These are phyloP conservation scores for Rhogogaster chlorosoma DNA, from an alignment of 2,888 invertebrate genomes.

Conservation along the genomic window DNA sequence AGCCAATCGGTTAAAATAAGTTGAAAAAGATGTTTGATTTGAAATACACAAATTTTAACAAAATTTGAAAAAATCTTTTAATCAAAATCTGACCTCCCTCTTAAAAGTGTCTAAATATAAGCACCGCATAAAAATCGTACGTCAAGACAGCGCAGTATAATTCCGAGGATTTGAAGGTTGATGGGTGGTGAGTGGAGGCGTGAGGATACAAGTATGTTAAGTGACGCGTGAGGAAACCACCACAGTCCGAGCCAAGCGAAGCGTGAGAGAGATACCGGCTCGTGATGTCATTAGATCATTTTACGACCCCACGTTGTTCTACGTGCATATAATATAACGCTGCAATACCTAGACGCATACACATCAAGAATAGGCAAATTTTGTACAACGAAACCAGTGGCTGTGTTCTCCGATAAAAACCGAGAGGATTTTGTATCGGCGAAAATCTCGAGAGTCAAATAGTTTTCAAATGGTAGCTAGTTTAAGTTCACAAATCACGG, in stretches of 20 bases:
- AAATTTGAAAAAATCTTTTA: neutral
- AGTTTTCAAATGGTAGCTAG: neutral
- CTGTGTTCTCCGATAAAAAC: slow-evolving; percentile 6
- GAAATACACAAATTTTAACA: neutral
- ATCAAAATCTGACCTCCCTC: neutral
- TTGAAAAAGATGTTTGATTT: neutral
- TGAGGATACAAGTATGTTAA: slow-evolving; percentile 68
- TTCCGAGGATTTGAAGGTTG: slow-evolving; percentile 67
- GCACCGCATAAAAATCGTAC: slow-evolving; percentile 1
- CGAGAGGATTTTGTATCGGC: neutral
- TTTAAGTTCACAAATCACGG: neutral
- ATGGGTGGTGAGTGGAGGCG: slow-evolving; percentile 56
- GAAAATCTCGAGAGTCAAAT: neutral
- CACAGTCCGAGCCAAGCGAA: slow-evolving; percentile 74
- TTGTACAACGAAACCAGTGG: neutral
- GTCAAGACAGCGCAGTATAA: slow-evolving; percentile 43
- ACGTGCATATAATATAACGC: neutral
- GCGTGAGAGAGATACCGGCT: slow-evolving; percentile 76
- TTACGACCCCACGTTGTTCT: slow-evolving; percentile 16
- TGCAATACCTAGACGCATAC: neutral
- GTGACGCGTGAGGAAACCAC: slow-evolving; percentile 73
- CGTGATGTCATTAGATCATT: slow-evolving; percentile 70
- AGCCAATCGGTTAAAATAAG: neutral
- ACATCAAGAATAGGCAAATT: neutral
- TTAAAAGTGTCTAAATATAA: neutral